Evolutionary conservation across 1,140 invertebrate genomes (phyloP).

Genomic region (Phortica variegata): DNA sequence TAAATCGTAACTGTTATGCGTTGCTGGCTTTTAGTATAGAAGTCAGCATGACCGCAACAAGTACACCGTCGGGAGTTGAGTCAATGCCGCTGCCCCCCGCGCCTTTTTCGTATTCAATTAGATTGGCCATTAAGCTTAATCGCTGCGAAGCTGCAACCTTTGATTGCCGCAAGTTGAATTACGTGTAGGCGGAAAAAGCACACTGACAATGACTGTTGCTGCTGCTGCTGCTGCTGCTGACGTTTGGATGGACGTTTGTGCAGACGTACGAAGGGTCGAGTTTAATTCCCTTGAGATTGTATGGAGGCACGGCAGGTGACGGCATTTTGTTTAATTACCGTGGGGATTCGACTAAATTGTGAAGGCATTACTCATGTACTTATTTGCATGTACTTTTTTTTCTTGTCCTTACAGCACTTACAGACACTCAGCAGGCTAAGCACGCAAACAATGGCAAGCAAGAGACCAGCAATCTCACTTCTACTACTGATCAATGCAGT

Average conservation of each 20-base stretch:
- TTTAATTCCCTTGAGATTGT: too few species aligned
- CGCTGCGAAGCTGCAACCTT: slow-evolving; percentile 31
- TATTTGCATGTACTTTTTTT: too few species aligned
- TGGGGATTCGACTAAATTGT: too few species aligned
- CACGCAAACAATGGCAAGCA: too few species aligned
- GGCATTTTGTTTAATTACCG: slow-evolving; percentile 36
- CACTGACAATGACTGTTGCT: too few species aligned
- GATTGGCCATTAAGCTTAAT: slow-evolving; percentile 52
- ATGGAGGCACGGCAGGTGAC: too few species aligned
- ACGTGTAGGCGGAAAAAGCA: too few species aligned
- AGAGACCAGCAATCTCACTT: slow-evolving; percentile 1
- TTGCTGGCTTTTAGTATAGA: slow-evolving; percentile 47
- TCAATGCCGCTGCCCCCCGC: slow-evolving; percentile 4
- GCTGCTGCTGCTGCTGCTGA: slow-evolving; percentile 1
- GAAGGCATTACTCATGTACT: too few species aligned
- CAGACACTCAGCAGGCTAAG: not conserved
- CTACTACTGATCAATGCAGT: slow-evolving; percentile 22
- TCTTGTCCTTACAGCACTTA: too few species aligned
- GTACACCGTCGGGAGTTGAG: slow-evolving; percentile 25
- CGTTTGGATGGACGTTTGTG: too few species aligned
- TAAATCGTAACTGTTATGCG: slow-evolving; percentile 55
- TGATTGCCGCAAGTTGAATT: too few species aligned
- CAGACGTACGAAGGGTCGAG: too few species aligned
- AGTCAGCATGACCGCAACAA: slow-evolving; percentile 35
- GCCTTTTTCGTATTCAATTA: slow-evolving; percentile 43